Percentiles rank a stretch among this genome's conserved stretches.
Evolutionary conservation across 2,888 invertebrate genomes (phyloP).

Genomic region (Folsomia candida): DNA sequence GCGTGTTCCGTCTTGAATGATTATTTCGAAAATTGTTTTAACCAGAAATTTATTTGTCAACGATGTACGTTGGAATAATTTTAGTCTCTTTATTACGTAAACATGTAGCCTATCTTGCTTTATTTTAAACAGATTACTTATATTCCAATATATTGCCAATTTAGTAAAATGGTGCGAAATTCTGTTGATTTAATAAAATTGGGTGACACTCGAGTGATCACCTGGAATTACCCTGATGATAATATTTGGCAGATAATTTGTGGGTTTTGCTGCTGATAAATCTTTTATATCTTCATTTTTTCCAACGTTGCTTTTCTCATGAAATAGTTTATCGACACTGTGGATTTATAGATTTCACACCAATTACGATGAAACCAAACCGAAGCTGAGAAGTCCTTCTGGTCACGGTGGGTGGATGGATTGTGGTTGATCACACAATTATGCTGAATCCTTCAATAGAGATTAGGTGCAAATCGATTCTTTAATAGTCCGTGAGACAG

Average conservation of each 20-base stretch:
- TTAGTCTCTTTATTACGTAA: too few species aligned
- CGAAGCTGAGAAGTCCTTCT: not conserved
- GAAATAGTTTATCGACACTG: not conserved
- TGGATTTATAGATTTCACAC: not conserved
- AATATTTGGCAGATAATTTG: not conserved
- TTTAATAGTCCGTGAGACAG: not conserved
- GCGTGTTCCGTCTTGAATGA: constrained; percentile 28
- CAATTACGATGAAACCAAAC: not conserved
- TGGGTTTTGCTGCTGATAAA: not conserved
- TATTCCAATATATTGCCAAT: too few species aligned
- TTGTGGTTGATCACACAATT: not conserved
- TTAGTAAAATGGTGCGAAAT: too few species aligned
- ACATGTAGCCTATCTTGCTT: too few species aligned
- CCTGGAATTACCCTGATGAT: not conserved
- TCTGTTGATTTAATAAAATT: not conserved
- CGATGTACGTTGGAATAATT: too few species aligned
- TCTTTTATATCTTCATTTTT: too few species aligned
- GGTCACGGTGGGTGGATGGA: not conserved
- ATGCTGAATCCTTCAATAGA: not conserved
- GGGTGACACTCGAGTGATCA: not conserved
- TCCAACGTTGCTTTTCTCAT: too few species aligned
- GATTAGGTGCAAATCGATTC: not conserved
- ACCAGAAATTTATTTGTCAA: too few species aligned
- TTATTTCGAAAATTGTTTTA: not conserved
- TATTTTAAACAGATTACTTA: too few species aligned